phyloP scores from a whole-genome alignment of 2,888 invertebrate species.

The Calameuta pallipes region DNA sequence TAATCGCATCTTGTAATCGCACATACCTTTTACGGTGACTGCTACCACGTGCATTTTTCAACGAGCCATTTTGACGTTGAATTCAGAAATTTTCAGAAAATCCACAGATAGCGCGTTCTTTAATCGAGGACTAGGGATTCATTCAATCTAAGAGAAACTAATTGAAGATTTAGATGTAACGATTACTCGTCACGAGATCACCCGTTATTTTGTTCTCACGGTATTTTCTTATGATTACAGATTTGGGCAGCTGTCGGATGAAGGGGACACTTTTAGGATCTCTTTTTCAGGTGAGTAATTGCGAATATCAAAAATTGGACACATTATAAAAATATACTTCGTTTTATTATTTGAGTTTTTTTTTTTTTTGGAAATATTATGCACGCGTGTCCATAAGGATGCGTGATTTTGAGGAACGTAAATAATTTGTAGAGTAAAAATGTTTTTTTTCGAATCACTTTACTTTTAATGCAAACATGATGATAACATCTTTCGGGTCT shows the following conservation, averaged over 20 bases:
- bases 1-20: no score
- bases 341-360: background rate
- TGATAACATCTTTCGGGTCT: slow-evolving; percentile 52
- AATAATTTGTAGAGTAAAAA: slow-evolving; percentile 15
- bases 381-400: no score
- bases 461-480: slow-evolving; percentile 26
- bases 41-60: no score
- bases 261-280: slow-evolving; percentile 18
- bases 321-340: background rate
- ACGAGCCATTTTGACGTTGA: no score
- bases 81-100: no score
- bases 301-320: background rate
- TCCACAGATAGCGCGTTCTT: no score
- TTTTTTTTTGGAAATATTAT: background rate
- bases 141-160: no score
- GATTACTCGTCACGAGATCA: no score
- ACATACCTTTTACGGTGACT: no score
- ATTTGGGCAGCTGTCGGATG: slow-evolving; percentile 31
- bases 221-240: slow-evolving; percentile 30
- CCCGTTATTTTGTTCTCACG: no score
- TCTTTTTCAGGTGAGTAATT: slow-evolving; percentile 5
- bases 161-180: no score
- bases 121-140: no score
- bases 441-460: slow-evolving; percentile 28
- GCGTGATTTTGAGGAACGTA: slow-evolving; percentile 2